Conservation (phyloP, 2,797 vertebrate genomes). For the Neoniphon sammara region DNA sequence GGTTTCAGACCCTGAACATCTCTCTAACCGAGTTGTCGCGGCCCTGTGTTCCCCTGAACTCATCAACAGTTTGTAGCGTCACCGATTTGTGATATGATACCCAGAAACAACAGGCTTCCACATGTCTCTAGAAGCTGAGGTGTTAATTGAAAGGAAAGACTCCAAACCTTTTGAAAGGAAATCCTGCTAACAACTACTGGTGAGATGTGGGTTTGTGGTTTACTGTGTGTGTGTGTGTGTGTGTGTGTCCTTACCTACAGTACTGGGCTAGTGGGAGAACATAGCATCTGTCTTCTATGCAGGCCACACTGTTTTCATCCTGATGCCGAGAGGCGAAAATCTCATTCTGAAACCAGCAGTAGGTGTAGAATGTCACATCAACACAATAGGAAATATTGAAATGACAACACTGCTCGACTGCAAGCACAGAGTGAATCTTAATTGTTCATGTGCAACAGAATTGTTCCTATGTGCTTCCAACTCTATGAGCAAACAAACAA, state of each 20-base stretch:
- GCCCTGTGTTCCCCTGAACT: slow-evolving; percentile 18
- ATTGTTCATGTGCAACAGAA: slow-evolving; percentile 29
- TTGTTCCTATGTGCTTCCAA: slow-evolving; percentile 20
- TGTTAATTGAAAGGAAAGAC: slow-evolving; percentile 48
- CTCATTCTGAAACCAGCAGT: slow-evolving; percentile 91
- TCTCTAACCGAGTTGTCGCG: background rate
- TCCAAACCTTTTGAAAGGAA: slow-evolving; percentile 14
- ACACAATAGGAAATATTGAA: slow-evolving; percentile 35
- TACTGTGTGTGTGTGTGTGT: slow-evolving; percentile 15
- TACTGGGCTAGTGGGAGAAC: slow-evolving; percentile 99
- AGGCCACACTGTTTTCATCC: slow-evolving; percentile 99
- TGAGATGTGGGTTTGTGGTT: background rate
- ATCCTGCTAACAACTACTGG: background rate
- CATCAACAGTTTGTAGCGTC: slow-evolving; percentile 49
- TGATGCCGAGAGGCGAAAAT: slow-evolving; percentile 99
- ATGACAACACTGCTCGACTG: slow-evolving; percentile 20
- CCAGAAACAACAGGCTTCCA: slow-evolving; percentile 26
- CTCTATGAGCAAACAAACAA: background rate
- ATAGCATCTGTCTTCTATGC: slow-evolving; percentile 99
- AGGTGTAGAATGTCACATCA: slow-evolving; percentile 67
- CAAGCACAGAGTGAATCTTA: slow-evolving; percentile 1
- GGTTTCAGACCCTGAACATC: too few species aligned
- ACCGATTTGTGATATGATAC: slow-evolving; percentile 30
- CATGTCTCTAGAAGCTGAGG: slow-evolving; percentile 21
- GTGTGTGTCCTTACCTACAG: slow-evolving; percentile 89